Base-by-base conservation (phyloP, 2,797 vertebrate species). In the Ispidina picta region DNA sequence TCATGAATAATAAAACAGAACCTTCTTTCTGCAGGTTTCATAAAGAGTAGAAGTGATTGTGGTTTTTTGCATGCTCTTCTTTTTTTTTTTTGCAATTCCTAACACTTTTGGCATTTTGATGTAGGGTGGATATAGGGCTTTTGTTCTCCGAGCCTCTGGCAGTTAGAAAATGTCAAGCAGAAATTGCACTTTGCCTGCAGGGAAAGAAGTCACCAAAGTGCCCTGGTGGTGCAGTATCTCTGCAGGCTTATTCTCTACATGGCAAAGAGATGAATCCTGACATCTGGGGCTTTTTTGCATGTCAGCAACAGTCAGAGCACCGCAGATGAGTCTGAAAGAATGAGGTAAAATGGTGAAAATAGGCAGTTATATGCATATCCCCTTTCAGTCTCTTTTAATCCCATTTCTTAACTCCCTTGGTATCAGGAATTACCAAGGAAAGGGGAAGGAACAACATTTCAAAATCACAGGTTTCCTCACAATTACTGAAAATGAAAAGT, bases 121-220 rank as follows among this genome's bases (percentile, higher is more conserved):
- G 52, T 58, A 43, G 69, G 33, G 13, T 91, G 65, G 31, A 68
- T 88, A 43, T 54, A 86, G 71, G 70, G 68, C 58, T 86, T 86
- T 93, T 78, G 72, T 83, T 90, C 75, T 68, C 39, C 7, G 8
- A 75, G 86, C 85, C 90, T 77, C 82, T 90, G 89, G 91, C 93
- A 66, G 35, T 74, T 39, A 28, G 64, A 75, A 93, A 96, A 92
- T 94, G 95, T 95, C 93, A 96, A 94, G 94, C 92, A 94, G 95
- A 96, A 95, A 94, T 89, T 89, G 85, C 70, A 71, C 44, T 94
- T 87, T 87, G 86, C 88, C 93, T 93, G 65, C 71, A 59, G 93
- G 94, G 73, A 37, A 70, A 73, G 71, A 86, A 91, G 69, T 37
- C 77, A 37, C 26, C 0, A 28, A 89, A 62, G 83, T 65, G 33